Conservation (phyloP, 1,140 invertebrate species). For the Drosophila orena region DNA sequence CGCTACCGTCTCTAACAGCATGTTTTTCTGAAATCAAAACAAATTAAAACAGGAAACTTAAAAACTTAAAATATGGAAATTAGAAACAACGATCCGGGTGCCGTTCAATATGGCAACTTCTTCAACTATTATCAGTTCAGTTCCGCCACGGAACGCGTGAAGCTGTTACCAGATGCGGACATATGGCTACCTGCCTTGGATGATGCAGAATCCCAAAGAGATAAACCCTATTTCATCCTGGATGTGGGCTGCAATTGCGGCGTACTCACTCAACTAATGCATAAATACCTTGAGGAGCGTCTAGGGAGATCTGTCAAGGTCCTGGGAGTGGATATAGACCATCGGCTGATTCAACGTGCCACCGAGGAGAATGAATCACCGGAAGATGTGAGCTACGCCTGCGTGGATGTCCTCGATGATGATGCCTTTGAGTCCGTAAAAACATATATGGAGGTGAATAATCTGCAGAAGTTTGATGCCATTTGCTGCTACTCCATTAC, state of each 20-base stretch:
- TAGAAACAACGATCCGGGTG: constrained; percentile 88
- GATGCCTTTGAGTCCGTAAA: constrained; percentile 80
- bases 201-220: neutral
- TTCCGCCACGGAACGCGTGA: constrained; percentile 88
- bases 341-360: constrained; percentile 89
- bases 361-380: constrained; percentile 85
- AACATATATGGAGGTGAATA: constrained; percentile 84
- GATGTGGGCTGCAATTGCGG: constrained; percentile 94
- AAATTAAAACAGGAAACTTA: neutral
- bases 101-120: constrained; percentile 92
- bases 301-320: constrained; percentile 85
- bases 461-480: constrained; percentile 88
- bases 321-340: constrained; percentile 91
- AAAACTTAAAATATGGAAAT: constrained; percentile 2
- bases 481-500: constrained; percentile 93
- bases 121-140: constrained; percentile 95
- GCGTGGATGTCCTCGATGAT: constrained; percentile 87
- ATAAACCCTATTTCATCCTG: constrained; percentile 86
- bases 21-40: too few relatives aligned
- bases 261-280: constrained; percentile 88
- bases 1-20: too few relatives aligned
- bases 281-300: constrained; percentile 43
- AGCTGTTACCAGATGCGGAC: constrained; percentile 86
- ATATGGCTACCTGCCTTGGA: constrained; percentile 85
- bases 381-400: constrained; percentile 86